These are phyloP conservation scores for Vipera ursinii DNA, from an alignment of 2,797 vertebrate genomes.

Conservation along the genomic window DNA sequence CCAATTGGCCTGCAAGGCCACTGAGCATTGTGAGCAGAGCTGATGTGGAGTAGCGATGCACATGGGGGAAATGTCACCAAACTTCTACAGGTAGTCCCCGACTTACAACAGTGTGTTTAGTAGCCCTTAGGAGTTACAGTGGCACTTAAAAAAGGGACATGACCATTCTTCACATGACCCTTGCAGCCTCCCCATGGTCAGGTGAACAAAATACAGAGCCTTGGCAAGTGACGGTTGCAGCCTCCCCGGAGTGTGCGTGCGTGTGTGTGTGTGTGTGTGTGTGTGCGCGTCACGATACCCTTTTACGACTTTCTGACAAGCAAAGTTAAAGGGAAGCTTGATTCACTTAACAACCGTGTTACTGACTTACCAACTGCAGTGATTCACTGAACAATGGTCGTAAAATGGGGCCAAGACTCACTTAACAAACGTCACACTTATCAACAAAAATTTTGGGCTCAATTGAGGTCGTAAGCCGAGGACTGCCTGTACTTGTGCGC, in stretches of 20 bases:
- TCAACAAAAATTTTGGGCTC: too few relatives aligned
- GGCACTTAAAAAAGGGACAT: not conserved
- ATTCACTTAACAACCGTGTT: too few relatives aligned
- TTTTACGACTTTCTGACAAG: not conserved
- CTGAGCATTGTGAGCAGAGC: slow-evolving; percentile 27
- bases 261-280: too few relatives aligned
- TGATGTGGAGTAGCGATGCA: accelerated
- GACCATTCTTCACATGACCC: not conserved
- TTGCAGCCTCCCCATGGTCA: not conserved
- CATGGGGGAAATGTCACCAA: not conserved
- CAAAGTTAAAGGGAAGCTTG: too few relatives aligned
- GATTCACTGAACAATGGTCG: too few relatives aligned
- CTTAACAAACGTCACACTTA: too few relatives aligned
- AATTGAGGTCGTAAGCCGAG: too few relatives aligned
- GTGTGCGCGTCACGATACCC: not conserved
- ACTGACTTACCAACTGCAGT: too few relatives aligned
- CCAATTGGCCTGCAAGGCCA: slow-evolving; percentile 29
- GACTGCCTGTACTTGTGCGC: not conserved
- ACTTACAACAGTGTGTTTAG: not conserved
- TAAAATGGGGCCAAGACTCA: too few relatives aligned
- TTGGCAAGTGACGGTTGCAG: not conserved
- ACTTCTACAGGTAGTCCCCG: not conserved
- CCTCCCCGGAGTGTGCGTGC: too few relatives aligned
- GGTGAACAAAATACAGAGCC: not conserved
- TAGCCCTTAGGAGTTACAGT: too few relatives aligned